phyloP scores from a whole-genome alignment of 1,140 invertebrate species.

The Drosophila pectinifera region DNA sequence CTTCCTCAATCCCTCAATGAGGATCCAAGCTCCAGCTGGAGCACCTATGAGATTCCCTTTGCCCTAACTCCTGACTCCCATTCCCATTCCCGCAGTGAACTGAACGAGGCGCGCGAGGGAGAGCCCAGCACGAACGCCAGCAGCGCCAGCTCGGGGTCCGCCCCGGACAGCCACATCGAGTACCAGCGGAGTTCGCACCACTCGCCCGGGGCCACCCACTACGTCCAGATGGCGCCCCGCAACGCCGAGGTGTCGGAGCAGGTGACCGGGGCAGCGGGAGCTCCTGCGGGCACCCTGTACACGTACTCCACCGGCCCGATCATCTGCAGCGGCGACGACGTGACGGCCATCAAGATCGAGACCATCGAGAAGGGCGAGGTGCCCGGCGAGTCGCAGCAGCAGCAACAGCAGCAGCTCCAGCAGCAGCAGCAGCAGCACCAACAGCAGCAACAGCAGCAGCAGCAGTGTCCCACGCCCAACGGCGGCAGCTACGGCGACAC shows the following conservation, averaged over 20 bases:
- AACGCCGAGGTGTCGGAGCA: conserved; percentile 64
- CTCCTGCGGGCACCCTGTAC: conserved; percentile 53
- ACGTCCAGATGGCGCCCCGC: conserved; percentile 80
- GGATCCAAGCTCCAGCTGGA: not conserved
- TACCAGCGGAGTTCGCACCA: conserved; percentile 63
- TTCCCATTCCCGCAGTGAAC: conserved; percentile 39
- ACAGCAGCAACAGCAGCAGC: conserved; percentile 60
- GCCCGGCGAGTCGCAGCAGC: conserved; percentile 48
- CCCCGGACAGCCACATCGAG: conserved; percentile 60
- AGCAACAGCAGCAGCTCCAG: conserved; percentile 63
- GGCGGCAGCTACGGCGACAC: conserved; percentile 65
- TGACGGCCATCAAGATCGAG: conserved; percentile 72
- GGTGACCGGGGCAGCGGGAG: conserved; percentile 27
- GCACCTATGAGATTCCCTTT: too few species aligned
- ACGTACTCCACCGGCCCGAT: conserved; percentile 66
- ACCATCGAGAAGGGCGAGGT: conserved; percentile 69
- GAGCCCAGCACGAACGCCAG: conserved; percentile 64
- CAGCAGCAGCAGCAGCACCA: conserved; percentile 65
- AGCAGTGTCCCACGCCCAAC: conserved; percentile 77
- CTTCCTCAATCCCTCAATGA: not conserved
- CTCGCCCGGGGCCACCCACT: conserved; percentile 64
- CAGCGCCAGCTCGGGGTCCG: conserved; percentile 61
- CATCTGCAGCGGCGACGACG: conserved; percentile 67
- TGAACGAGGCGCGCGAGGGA: conserved; percentile 69
- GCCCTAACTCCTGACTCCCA: not conserved